phyloP scores from a whole-genome alignment of 2,113 vertebrate genomes.

The Thryonomys swinderianus region DNA sequence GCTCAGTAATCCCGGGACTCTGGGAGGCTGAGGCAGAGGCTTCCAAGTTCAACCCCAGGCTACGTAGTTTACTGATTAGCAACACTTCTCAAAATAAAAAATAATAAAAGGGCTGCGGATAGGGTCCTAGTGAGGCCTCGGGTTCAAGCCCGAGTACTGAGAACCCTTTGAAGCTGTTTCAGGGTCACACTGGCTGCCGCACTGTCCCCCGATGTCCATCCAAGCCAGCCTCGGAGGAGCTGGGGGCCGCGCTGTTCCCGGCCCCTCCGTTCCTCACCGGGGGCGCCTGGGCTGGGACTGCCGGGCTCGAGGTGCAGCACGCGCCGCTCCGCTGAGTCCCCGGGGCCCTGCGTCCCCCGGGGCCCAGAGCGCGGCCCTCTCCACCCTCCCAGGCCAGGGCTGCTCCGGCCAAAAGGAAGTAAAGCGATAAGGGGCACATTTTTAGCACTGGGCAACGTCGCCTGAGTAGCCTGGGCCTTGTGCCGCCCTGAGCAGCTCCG shows the following conservation, averaged over 20 bases:
- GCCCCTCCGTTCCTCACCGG: background rate
- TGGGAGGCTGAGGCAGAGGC: background rate
- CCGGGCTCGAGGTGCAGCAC: background rate
- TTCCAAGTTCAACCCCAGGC: background rate
- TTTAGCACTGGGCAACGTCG: background rate
- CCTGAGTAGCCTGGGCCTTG: no score
- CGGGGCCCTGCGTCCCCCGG: background rate
- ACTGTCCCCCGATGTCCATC: background rate
- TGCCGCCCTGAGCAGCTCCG: background rate
- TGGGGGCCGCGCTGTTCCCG: background rate
- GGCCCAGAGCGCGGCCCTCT: background rate
- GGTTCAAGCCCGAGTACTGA: background rate
- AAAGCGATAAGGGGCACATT: background rate
- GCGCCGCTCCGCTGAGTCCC: background rate
- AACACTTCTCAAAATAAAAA: background rate
- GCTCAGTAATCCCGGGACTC: background rate
- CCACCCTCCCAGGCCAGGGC: background rate
- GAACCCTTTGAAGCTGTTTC: background rate
- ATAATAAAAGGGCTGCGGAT: background rate
- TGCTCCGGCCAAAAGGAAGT: background rate
- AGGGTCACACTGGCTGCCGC: background rate
- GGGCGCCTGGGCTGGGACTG: rapidly evolving
- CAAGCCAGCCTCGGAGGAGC: background rate
- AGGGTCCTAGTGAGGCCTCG: background rate
- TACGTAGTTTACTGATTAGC: background rate